These are phyloP conservation scores for Anodontia alba DNA, from an alignment of 2,888 invertebrate species.

Conservation along the genomic window DNA sequence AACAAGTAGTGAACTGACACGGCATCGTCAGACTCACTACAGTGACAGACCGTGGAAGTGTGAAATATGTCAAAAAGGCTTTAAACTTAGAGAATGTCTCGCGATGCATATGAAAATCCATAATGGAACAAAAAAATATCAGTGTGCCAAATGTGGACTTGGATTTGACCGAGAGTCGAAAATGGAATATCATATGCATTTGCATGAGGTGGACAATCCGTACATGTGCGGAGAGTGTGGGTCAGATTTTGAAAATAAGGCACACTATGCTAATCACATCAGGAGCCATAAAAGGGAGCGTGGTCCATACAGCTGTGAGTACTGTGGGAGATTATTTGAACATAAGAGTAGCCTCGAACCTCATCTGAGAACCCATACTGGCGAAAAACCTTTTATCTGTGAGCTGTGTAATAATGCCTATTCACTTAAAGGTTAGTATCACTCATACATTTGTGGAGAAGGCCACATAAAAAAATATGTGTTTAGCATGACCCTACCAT, in stretches of 20 bases:
- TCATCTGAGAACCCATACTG: neutral
- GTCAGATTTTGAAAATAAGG: conserved; percentile 49
- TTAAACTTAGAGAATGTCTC: conserved; percentile 54
- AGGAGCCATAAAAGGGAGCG: conserved; percentile 26
- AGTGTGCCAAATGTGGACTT: conserved; percentile 57
- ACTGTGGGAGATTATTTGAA: conserved; percentile 9
- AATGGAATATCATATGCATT: conserved; percentile 39
- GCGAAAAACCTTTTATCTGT: conserved; percentile 14
- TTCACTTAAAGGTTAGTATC: conserved; percentile 14
- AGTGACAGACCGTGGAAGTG: conserved; percentile 36
- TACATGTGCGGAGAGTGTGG: conserved; percentile 56
- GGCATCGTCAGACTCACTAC: conserved; percentile 39
- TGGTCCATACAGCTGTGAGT: conserved; percentile 2
- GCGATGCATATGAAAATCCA: conserved; percentile 62
- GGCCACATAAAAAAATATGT: too few species aligned
- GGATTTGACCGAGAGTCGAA: conserved; percentile 47
- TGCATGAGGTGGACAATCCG: conserved; percentile 28
- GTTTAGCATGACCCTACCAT: too few species aligned
- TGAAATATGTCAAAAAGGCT: conserved; percentile 47
- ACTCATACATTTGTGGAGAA: too few species aligned
- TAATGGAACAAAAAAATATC: conserved; percentile 41
- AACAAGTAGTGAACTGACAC: conserved; percentile 54
- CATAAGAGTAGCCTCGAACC: conserved; percentile 8
- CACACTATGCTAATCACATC: conserved; percentile 55
- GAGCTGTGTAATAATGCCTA: conserved; percentile 8